Percentiles rank a stretch among this genome's conserved stretches.
Conservation (phyloP, 2,797 vertebrate genomes). For the Molossus molossus region DNA sequence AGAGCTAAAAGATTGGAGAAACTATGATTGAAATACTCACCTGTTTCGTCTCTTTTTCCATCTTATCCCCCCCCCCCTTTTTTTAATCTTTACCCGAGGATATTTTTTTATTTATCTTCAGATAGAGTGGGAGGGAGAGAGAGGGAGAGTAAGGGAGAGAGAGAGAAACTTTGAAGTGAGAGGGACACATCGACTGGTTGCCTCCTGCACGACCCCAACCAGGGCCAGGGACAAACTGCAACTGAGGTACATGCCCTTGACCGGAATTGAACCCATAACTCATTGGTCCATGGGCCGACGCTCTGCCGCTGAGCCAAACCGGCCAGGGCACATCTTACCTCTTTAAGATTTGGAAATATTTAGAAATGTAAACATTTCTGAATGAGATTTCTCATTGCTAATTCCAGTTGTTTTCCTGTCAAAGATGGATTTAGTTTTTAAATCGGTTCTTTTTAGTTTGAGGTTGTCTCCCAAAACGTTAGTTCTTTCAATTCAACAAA, state of each 20-base stretch:
- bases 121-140: too few species aligned
- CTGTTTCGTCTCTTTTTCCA: background rate
- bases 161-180: too few species aligned
- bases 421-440: slow-evolving; percentile 21
- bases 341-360: background rate
- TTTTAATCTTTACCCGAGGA: too few species aligned
- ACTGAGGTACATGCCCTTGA: too few species aligned
- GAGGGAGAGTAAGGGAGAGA: too few species aligned
- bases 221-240: too few species aligned
- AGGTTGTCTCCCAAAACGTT: slow-evolving; percentile 31
- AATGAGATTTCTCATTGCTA: background rate
- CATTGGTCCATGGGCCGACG: too few species aligned
- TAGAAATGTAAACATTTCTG: slow-evolving; percentile 1
- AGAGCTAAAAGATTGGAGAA: background rate
- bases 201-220: too few species aligned
- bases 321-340: background rate
- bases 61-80: background rate
- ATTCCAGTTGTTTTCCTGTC: slow-evolving; percentile 25
- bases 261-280: too few species aligned
- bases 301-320: too few species aligned
- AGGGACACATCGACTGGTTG: too few species aligned
- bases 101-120: too few species aligned
- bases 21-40: background rate
- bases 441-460: slow-evolving; percentile 52
- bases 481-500: background rate